Conservation (phyloP, 2,888 invertebrate genomes). For the Sarcophaga rosellei region DNA sequence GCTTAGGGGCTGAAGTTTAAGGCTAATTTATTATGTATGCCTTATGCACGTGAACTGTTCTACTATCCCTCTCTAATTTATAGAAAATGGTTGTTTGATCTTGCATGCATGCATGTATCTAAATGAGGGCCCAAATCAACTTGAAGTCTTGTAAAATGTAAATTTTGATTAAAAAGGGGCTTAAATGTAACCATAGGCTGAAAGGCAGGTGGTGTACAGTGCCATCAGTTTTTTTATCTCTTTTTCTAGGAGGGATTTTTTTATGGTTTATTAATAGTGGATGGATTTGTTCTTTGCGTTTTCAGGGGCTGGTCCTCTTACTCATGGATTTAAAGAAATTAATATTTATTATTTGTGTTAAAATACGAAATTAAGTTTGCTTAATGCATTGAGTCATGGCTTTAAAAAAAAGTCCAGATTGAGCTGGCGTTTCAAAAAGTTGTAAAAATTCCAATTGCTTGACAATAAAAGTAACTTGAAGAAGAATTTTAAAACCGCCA, state of each 20-base stretch:
- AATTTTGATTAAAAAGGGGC: slow-evolving; percentile 32
- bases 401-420: too few relatives aligned
- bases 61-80: background rate
- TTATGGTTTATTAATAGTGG: too few relatives aligned
- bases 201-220: background rate
- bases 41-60: background rate
- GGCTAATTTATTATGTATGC: slow-evolving; percentile 47
- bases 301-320: too few relatives aligned
- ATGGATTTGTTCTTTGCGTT: too few relatives aligned
- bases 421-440: too few relatives aligned
- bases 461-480: too few relatives aligned
- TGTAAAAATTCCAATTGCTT: too few relatives aligned
- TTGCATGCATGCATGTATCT: slow-evolving; percentile 16
- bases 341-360: too few relatives aligned
- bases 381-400: too few relatives aligned
- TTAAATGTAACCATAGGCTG: background rate
- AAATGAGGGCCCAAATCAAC: slow-evolving; percentile 52
- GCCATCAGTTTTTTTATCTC: background rate
- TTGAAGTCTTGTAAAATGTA: slow-evolving; percentile 41
- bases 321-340: too few relatives aligned
- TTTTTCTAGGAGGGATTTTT: background rate
- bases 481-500: too few relatives aligned
- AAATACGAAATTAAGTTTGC: too few relatives aligned
- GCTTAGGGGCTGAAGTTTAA: slow-evolving; percentile 61
- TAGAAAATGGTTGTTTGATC: background rate